Evolutionary conservation across 2,797 vertebrate species (phyloP), one percentile per base, ranked within the genome.

Genomic region (Eulemur albifrons): DNA sequence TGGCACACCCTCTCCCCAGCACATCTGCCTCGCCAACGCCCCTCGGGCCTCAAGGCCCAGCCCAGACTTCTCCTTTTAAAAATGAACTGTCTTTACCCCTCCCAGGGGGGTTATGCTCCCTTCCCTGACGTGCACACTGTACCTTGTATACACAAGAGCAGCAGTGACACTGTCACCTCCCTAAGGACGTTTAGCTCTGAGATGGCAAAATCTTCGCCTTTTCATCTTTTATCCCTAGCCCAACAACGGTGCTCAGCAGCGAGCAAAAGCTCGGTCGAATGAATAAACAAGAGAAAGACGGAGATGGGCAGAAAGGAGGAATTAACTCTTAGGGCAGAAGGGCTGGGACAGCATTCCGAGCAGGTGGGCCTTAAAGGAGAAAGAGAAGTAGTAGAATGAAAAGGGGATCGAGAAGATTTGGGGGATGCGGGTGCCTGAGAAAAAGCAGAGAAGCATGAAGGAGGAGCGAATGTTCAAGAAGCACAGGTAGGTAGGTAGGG

Each of bases 371-470:
- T 21, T 50, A 21, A 25, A 48, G 25, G 61, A 89, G n/a, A 70
- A 38, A 38, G 0, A 7, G 30, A 15, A 30, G 25, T 38, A 21
- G 25, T 6, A 4, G 32, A 25, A 57, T 1, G 15, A 40, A 70
- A 69, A 2, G 9, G 40, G 17, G 9, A 18, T 48, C 23, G 2
- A 23, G 4, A 25, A 63, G 35, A 17, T 30, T 30, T 1, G 2
- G 25, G 10, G n/a, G 10, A 5, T 14, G 4, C 0, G 0, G 15
- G 25, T 4, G 15, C 17, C 14, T 9, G 32, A 57, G 35, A 23
- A 87, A 32, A 65, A 12, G 35, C 21, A 21, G 30, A 17, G 54
- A 88, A 75, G 57, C 27, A 73, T 17, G 11, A 12, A 85, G 73
- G 32, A n/a, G 7, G 23, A 73, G 6, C 5, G 32, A 21, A 5